phyloP scores from a whole-genome alignment of 2,797 vertebrate genomes.

The Taenioides sp. region DNA sequence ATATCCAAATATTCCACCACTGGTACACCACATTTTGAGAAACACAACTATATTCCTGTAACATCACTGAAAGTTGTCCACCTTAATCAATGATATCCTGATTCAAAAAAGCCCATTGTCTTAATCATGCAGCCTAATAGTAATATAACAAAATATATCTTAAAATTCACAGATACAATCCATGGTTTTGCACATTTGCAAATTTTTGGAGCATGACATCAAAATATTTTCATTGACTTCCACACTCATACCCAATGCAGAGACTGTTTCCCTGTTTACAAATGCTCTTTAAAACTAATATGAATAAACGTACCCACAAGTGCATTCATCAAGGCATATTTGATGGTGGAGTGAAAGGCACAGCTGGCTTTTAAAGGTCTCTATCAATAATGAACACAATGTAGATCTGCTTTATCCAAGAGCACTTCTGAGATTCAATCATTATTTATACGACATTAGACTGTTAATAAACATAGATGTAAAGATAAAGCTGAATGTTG shows the following conservation, averaged over 20 bases:
- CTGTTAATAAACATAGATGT: constrained; percentile 31
- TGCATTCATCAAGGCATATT: neutral
- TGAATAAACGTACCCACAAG: neutral
- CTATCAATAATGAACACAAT: neutral
- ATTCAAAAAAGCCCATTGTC: neutral
- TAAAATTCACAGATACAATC: neutral
- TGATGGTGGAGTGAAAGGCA: neutral
- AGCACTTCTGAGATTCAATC: constrained; percentile 24
- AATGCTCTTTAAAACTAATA: neutral
- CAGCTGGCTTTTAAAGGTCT: neutral
- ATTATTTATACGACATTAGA: constrained; percentile 40
- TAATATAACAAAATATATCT: neutral
- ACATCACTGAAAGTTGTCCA: neutral
- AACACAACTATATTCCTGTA: neutral
- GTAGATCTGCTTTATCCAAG: neutral
- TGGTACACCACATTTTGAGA: neutral
- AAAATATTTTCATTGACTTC: neutral
- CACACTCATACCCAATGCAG: neutral
- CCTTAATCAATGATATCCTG: neutral
- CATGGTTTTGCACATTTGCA: neutral
- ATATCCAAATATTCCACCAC: too few relatives aligned
- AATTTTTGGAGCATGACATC: neutral
- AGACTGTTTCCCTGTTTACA: constrained; percentile 1
- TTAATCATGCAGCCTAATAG: too few relatives aligned
- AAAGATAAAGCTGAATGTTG: constrained; percentile 23